A percentile compares a stretch with the other conserved stretches of the same genome.
These are phyloP conservation scores for Lichenostomus cassidix DNA, from an alignment of 2,113 vertebrate genomes.

Conservation along the genomic window DNA sequence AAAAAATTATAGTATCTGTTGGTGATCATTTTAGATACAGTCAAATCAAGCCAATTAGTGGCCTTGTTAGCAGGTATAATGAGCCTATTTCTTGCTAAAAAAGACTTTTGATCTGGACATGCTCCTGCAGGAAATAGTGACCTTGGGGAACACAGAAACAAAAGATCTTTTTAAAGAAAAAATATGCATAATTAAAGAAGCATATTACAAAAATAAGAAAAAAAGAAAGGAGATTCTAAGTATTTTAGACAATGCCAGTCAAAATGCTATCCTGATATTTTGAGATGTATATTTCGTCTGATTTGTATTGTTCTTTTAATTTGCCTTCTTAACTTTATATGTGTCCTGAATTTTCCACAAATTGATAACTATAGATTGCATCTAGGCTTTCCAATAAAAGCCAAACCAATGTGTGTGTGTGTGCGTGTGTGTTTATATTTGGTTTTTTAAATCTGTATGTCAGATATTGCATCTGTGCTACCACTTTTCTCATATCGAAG, in stretches of 20 bases:
- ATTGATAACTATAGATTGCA: slow-evolving; percentile 83
- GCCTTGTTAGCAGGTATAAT: slow-evolving; percentile 75
- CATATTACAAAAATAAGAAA: slow-evolving; percentile 61
- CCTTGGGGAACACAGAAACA: slow-evolving; percentile 77
- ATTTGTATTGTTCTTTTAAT: slow-evolving; percentile 85
- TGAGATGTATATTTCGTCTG: slow-evolving; percentile 85
- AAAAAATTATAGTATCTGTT: slow-evolving; percentile 67
- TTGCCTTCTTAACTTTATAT: slow-evolving; percentile 85
- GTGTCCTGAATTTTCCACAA: slow-evolving; percentile 85
- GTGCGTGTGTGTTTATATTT: slow-evolving; percentile 55
- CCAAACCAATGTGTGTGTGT: slow-evolving; percentile 76
- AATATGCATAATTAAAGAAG: slow-evolving; percentile 70
- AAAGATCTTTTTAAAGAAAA: slow-evolving; percentile 75
- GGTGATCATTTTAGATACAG: slow-evolving; percentile 74
- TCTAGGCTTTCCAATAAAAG: slow-evolving; percentile 85
- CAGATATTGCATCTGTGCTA: neutral
- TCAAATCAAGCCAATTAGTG: slow-evolving; percentile 78
- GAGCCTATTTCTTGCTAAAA: slow-evolving; percentile 79
- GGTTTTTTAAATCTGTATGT: slow-evolving; percentile 42
- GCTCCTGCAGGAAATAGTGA: slow-evolving; percentile 79
- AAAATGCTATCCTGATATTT: slow-evolving; percentile 83
- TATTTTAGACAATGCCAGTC: slow-evolving; percentile 82
- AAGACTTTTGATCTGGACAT: slow-evolving; percentile 75
- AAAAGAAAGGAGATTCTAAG: slow-evolving; percentile 68
- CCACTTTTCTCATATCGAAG: neutral